Base-by-base conservation (phyloP, 2,113 vertebrate genomes). In the Bagarius yarrelli region DNA sequence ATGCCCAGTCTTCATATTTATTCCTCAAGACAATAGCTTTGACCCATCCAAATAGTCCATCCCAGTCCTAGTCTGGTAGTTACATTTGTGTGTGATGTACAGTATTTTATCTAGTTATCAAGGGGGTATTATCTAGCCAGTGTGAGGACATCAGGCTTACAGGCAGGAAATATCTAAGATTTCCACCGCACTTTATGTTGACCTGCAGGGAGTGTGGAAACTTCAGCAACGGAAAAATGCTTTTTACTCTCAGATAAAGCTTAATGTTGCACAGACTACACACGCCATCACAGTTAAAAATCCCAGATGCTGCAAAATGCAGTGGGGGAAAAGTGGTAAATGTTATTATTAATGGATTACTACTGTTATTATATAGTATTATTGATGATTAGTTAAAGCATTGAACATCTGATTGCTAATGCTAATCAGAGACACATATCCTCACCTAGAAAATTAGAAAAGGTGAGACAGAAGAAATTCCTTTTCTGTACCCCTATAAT, bases 151-250 rank as follows among this genome's bases (percentile, higher is more conserved):
- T 21, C 53, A 52, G 56, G 64, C 61, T 79, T 56, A 69, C 23
- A 55, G 79, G 50, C 79, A 74, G 79, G 79, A 81, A 74, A 59
- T 55, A 47, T 53, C 79, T 6, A 52, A 73, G 40, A 81, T 72
- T 44, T 72, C 57, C 55, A 55, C 30, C 63, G 69, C 59, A 74
- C 70, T 81, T 81, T 73, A 81, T 53, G 23, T 40, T 53, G 47
- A 69, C 32, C 78, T 79, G 34, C 25, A 53, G 64, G 52, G 59
- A 81, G 47, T 55, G 47, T 40, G 30, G 66, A 74, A 64, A 74
- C 70, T 67, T 57, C 69, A 73, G 57, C 79, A n/a, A 63, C 25
- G 79, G 23, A 61, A 74, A 74, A 63, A 40, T 63, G 30, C 4
- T 16, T 81, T 55, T 50, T 59, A 52, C 52, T 70, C 53, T 79